phyloP scores from a whole-genome alignment of 2,113 vertebrate genomes.

The Elachura formosa region DNA sequence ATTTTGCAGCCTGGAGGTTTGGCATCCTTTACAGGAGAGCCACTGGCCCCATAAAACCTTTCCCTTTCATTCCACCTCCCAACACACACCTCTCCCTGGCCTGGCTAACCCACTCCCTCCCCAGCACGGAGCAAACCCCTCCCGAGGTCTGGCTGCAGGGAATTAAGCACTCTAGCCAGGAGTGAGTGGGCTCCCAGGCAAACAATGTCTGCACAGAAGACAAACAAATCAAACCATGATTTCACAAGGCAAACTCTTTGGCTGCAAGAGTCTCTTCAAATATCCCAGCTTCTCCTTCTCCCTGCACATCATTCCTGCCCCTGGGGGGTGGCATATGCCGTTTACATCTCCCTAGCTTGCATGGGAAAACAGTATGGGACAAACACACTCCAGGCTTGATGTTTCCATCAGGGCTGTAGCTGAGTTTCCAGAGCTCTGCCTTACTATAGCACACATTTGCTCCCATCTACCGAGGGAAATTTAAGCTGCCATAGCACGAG shows the following conservation, averaged over 20 bases:
- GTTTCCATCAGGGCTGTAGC: not conserved
- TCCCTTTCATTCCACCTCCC: not conserved
- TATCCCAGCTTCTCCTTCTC: not conserved
- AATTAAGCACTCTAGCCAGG: not conserved
- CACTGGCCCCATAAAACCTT: not conserved
- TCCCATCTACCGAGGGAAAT: not conserved
- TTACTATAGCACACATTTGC: not conserved
- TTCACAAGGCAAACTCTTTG: not conserved
- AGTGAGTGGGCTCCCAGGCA: not conserved
- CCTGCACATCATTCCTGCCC: not conserved
- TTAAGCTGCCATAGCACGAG: not conserved
- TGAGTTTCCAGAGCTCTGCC: not conserved
- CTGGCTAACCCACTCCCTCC: not conserved
- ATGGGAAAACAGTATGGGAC: not conserved
- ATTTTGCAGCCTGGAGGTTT: not conserved
- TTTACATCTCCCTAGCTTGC: not conserved
- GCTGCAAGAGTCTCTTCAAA: not conserved
- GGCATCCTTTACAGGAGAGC: not conserved
- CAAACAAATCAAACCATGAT: not conserved
- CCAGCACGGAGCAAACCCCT: rapidly evolving
- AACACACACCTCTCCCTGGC: not conserved
- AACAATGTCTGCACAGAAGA: not conserved
- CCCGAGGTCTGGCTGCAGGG: not conserved
- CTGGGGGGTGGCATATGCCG: not conserved
- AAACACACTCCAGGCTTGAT: not conserved